phyloP scores from a whole-genome alignment of 2,113 vertebrate species.

The Varanus komodoensis region DNA sequence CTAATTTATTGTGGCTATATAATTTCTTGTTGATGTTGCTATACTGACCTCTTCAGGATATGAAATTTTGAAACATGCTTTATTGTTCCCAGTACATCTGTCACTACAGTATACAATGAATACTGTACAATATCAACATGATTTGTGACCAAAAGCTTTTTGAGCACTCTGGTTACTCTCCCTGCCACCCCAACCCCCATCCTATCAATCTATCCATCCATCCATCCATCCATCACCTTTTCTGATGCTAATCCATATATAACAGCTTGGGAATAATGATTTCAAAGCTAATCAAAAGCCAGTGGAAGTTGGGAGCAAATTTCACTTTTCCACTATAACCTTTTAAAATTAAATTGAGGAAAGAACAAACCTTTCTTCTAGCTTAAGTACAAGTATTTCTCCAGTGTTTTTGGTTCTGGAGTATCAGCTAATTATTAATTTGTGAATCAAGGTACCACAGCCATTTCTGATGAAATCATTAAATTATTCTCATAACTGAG shows the following conservation, averaged over 20 bases:
- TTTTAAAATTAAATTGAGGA: background rate
- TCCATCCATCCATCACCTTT: no score
- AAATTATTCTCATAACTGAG: constrained; percentile 12
- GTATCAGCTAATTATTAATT: background rate
- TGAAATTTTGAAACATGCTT: constrained; percentile 73
- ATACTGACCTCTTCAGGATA: constrained; percentile 92
- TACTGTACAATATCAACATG: background rate
- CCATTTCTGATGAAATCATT: constrained; percentile 22
- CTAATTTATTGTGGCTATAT: constrained; percentile 41
- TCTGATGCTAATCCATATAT: background rate
- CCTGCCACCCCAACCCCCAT: no score
- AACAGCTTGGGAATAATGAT: constrained; percentile 20
- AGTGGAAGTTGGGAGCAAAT: background rate
- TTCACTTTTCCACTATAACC: constrained; percentile 4
- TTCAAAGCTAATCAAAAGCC: constrained; percentile 36
- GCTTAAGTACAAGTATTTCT: constrained; percentile 8
- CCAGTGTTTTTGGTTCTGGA: background rate
- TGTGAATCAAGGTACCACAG: constrained; percentile 18
- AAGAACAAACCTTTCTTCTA: background rate
- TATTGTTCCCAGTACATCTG: constrained; percentile 6
- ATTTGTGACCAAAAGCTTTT: background rate
- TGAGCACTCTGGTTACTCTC: constrained; percentile 7
- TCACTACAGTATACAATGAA: constrained; percentile 26
- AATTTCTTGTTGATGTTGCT: constrained; percentile 80
- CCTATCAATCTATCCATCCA: no score